Evolutionary conservation across 2,888 invertebrate genomes (phyloP), one percentile per base, ranked within the genome.

Genomic region (Nomada fabriciana): DNA sequence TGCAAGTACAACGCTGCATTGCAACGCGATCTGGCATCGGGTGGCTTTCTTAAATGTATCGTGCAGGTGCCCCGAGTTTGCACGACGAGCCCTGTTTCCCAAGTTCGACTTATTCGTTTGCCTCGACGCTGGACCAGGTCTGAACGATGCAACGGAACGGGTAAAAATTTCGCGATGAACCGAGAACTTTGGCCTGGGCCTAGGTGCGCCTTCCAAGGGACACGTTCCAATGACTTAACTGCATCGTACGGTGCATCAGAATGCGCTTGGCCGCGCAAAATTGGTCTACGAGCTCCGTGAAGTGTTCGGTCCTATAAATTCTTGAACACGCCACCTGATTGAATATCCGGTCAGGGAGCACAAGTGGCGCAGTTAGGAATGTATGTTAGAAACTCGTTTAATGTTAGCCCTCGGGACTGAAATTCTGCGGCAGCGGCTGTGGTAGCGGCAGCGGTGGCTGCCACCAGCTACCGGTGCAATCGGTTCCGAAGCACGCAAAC

Each of bases 321-420:
- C 77, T 60, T 75, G 61, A 75, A 68, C 78, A 61, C 67, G 64
- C 71, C 60, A 68, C 53, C 82, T 87, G 89, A 88, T 88, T 87
- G 87, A 88, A 88, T 87, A 88, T 87, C 89, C 89, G 88, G 87
- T 88, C 88, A 81, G 74, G 75, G 70, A 61, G 76, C 75, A 76
- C 83, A 82, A 83, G 83, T 81, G 85, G 80, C 72, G 82, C 81
- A 82, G 81, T 85, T 87, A 82, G 85, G 82, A 80, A 86, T 83
- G 88, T 85, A 88, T 84, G 89, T 88, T 89, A 85, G 88, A 86
- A 88, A 88, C 88, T 88, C 89, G 84, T 88, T 88, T 87, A 89
- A 86, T 76, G 76, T 72, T 82, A 68, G 77, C 89, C 87, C 84
- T 71, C 75, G 85, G 81, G 87, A 88, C 76, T 87, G 87, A 89